These are phyloP conservation scores for Cheiracanthium punctorium DNA, from an alignment of 2,888 invertebrate species.

Conservation along the genomic window DNA sequence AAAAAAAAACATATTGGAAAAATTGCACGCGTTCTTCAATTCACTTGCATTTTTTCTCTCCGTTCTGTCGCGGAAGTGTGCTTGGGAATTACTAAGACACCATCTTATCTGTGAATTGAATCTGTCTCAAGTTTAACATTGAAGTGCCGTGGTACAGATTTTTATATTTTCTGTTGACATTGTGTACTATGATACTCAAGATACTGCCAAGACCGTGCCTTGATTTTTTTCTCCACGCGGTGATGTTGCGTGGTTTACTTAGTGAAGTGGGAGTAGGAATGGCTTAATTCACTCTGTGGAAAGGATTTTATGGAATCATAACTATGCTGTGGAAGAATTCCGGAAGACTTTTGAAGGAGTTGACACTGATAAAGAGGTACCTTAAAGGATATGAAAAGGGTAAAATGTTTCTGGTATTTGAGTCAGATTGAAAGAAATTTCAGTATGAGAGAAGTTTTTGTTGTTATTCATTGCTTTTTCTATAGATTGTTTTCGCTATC, in stretches of 20 bases:
- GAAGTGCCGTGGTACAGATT: background rate
- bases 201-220: background rate
- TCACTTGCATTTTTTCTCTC: background rate
- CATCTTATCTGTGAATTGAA: background rate
- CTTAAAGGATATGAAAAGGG: slow-evolving; percentile 29
- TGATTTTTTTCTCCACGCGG: background rate
- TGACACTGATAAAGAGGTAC: slow-evolving; percentile 5
- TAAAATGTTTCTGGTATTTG: background rate
- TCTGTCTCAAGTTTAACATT: background rate
- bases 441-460: too few species aligned
- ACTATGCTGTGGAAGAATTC: background rate
- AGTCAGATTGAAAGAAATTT: too few species aligned
- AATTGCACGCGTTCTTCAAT: background rate
- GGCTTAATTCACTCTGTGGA: background rate
- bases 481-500: too few species aligned
- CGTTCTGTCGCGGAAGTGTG: background rate
- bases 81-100: too few species aligned
- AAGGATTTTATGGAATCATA: background rate
- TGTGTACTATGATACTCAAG: background rate
- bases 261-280: background rate
- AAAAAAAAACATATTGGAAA: background rate
- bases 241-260: background rate
- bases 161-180: background rate
- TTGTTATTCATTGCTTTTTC: too few species aligned
- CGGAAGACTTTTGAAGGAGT: slow-evolving; percentile 15